Evolutionary conservation across 1,140 invertebrate genomes (phyloP).

Genomic region (Lineus longissimus): DNA sequence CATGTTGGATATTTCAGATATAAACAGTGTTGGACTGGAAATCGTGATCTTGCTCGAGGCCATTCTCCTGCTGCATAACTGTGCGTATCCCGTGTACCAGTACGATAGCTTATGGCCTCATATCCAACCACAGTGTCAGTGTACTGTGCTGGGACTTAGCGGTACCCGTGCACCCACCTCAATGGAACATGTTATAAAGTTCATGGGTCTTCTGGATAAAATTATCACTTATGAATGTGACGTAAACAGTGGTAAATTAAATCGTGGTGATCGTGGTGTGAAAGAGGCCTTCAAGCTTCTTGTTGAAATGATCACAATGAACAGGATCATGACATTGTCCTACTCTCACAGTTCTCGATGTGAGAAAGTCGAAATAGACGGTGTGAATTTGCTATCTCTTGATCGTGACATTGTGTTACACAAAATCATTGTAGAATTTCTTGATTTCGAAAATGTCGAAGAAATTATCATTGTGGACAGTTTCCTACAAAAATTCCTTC

Average conservation of each 20-base stretch:
- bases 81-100: not conserved
- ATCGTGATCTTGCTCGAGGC: not conserved
- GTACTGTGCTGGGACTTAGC: not conserved
- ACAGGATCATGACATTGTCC: slow-evolving; percentile 1
- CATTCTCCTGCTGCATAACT: not conserved
- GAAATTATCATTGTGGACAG: slow-evolving; percentile 1
- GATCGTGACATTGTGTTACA: not conserved
- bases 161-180: not conserved
- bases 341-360: not conserved
- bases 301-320: not conserved
- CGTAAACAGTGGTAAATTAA: not conserved
- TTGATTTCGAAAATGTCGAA: not conserved
- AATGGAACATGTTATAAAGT: not conserved
- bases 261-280: slow-evolving; percentile 8
- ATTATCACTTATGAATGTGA: not conserved
- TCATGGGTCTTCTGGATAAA: not conserved
- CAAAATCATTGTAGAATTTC: not conserved
- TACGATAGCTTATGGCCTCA: not conserved
- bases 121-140: not conserved
- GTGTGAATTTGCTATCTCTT: not conserved
- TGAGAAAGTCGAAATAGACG: not conserved
- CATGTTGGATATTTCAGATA: not conserved
- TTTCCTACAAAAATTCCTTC: not conserved
- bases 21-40: not conserved
- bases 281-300: not conserved